Base-by-base conservation (phyloP, 92 coral and sea anemone species). In the Micromussa lordhowensis region DNA sequence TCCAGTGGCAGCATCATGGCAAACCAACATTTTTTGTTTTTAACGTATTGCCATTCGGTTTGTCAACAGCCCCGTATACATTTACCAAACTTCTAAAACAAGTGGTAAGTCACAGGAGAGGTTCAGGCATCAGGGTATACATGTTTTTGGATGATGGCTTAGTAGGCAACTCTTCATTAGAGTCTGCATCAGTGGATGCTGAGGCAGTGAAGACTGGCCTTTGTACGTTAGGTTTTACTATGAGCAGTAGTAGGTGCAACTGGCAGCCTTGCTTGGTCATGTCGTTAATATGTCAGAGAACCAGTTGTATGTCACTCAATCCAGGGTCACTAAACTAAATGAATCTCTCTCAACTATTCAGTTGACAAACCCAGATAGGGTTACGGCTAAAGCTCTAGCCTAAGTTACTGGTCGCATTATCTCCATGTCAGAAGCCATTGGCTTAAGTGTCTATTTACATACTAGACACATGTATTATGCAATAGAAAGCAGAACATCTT, bases 381-480 rank as follows among this genome's bases (percentile, higher is more conserved):
- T 91, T 31, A 58, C 91, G 0, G 92, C 90, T 12, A 91, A 68
- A 83, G 80, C 85, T 70, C 19, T 91, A 74, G 94, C 94, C 12
- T 73, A 80, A 75, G 88, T 91, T 13, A 80, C 83, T 19, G 94
- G 94, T 32, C 85, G 83, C 68, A 66, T 91, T 2, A 66, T 87
- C 55, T 91, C 94, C 66, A 91, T 87, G 94, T 81, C 94, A 9
- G 61, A 80, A 49, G 93, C 38, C 17, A 77, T 51, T 24, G 81
- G 68, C 7, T 16, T 48, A 5, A 54, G 36, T 49, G 88, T 87
- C 40, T 91, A 91, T 57, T n/a, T 91, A 16, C 76, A 91, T 59
- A 86, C 76, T 1, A 82, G 93, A 26, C 91, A 91, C 57, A 73
- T 91, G 55, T 86, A 91, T 49, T 87, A 59, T 74, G 84, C 93